These are phyloP conservation scores for Mormyrops boulengeri DNA, from an alignment of 2,797 vertebrate genomes.

Conservation along the genomic window DNA sequence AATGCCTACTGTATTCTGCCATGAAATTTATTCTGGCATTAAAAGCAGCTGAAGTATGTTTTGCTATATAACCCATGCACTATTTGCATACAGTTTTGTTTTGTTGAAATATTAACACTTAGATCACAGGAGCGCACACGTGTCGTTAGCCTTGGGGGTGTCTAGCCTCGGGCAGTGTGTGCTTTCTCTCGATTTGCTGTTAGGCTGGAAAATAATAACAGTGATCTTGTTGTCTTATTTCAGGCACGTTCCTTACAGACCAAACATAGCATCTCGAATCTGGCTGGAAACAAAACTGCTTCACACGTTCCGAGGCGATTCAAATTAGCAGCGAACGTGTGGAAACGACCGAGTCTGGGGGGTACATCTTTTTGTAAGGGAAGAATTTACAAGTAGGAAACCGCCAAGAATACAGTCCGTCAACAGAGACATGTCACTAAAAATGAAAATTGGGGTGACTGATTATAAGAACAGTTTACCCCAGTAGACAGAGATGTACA, in stretches of 20 bases:
- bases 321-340: not conserved
- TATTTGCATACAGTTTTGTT: not conserved
- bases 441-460: not conserved
- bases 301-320: not conserved
- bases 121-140: not conserved
- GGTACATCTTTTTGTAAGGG: not conserved
- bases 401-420: not conserved
- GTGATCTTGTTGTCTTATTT: not conserved
- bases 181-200: conserved; percentile 40
- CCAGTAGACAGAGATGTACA: not conserved
- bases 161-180: not conserved
- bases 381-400: not conserved
- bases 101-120: conserved; percentile 10
- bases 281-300: not conserved
- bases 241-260: not conserved
- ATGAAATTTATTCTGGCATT: not conserved
- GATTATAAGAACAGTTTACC: not conserved
- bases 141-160: not conserved
- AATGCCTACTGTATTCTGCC: conserved; percentile 36
- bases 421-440: not conserved
- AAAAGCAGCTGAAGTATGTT: not conserved
- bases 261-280: not conserved
- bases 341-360: not conserved
- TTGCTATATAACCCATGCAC: not conserved
- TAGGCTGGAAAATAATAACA: conserved; percentile 26